These are phyloP conservation scores for Cryptus viduatorius DNA, from an alignment of 2,888 invertebrate genomes.

Conservation along the genomic window DNA sequence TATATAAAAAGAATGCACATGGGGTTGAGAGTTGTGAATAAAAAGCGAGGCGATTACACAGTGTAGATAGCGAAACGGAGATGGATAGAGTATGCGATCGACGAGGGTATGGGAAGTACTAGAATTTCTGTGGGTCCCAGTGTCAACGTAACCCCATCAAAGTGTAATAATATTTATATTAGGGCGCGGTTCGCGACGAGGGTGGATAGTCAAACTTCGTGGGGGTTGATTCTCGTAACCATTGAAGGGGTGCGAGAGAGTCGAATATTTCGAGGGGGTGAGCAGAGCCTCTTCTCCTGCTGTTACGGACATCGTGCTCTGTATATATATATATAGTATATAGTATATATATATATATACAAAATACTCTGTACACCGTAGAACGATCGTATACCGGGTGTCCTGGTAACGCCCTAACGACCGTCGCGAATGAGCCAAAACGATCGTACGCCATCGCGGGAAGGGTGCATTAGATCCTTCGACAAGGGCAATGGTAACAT, in stretches of 20 bases:
- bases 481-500: constrained; percentile 27
- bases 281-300: constrained; percentile 64
- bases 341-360: constrained; percentile 7
- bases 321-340: background rate
- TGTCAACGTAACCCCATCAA: constrained; percentile 85
- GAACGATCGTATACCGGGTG: constrained; percentile 64
- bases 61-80: constrained; percentile 39
- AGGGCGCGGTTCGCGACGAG: constrained; percentile 80
- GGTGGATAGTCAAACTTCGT: constrained; percentile 73
- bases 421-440: constrained; percentile 66
- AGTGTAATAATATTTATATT: constrained; percentile 85
- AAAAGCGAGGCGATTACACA: constrained; percentile 44
- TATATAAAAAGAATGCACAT: background rate
- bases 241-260: constrained; percentile 70
- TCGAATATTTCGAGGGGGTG: constrained; percentile 73
- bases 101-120: constrained; percentile 65
- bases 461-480: constrained; percentile 42
- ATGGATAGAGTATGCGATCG: constrained; percentile 59
- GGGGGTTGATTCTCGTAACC: constrained; percentile 68
- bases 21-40: constrained; percentile 41
- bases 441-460: constrained; percentile 52
- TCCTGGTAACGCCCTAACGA: constrained; percentile 69
- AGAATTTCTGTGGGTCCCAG: constrained; percentile 75
- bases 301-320: constrained; percentile 44
- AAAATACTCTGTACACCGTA: constrained; percentile 28